A percentile compares a stretch with the other conserved stretches of the same genome.
Conservation (phyloP, 2,797 vertebrate species). For the Distichodus sexfasciatus region DNA sequence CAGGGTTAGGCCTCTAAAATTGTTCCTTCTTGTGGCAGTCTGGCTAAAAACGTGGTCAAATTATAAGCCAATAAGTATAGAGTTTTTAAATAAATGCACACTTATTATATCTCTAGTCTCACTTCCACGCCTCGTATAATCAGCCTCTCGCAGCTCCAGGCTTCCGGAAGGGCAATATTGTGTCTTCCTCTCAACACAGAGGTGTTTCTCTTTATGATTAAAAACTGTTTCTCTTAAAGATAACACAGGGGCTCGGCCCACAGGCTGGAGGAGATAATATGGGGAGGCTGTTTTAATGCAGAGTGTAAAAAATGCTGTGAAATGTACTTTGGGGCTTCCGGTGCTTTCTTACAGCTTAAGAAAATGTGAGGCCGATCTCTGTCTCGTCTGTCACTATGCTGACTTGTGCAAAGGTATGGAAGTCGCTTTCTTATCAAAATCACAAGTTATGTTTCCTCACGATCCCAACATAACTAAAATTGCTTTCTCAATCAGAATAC, state of each 20-base stretch:
- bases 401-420: too few relatives aligned
- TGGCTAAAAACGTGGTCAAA: too few relatives aligned
- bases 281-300: slow-evolving; percentile 8
- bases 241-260: slow-evolving; percentile 16
- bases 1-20: too few relatives aligned
- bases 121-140: slow-evolving; percentile 1
- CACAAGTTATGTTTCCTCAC: too few relatives aligned
- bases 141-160: not conserved
- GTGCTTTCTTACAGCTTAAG: too few relatives aligned
- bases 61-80: not conserved
- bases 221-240: slow-evolving; percentile 4
- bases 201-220: slow-evolving; percentile 1
- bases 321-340: too few relatives aligned
- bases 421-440: too few relatives aligned
- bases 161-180: slow-evolving; percentile 7
- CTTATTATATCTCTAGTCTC: not conserved
- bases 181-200: slow-evolving; percentile 4
- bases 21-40: not conserved
- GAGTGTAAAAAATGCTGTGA: too few relatives aligned
- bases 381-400: too few relatives aligned
- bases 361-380: too few relatives aligned
- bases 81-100: not conserved
- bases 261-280: slow-evolving; percentile 13
- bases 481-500: too few relatives aligned
- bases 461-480: too few relatives aligned